Evolutionary conservation across 2,888 invertebrate genomes (phyloP).

Genomic region (Torymus texanus): DNA sequence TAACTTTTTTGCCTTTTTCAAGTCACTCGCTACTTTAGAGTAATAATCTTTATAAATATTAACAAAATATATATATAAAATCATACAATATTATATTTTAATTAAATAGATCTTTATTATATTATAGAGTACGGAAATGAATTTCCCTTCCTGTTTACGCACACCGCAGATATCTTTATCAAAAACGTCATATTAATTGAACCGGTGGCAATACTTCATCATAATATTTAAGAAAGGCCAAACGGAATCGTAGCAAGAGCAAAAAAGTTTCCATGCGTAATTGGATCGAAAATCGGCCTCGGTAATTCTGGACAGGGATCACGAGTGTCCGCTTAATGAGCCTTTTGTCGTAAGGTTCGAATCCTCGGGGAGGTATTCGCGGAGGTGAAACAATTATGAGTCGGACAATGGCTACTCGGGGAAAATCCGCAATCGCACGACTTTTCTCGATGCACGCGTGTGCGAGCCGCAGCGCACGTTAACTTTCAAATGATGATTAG

Average conservation of each 20-base stretch:
- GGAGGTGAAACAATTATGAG: constrained; percentile 8
- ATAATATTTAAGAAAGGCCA: neutral
- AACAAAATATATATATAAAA: no score
- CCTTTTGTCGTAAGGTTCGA: constrained; percentile 16
- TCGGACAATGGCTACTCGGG: constrained; percentile 25
- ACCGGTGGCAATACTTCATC: neutral
- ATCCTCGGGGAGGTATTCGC: constrained; percentile 27
- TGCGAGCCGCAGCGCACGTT: no score
- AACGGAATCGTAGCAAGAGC: no score
- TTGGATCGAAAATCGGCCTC: constrained; percentile 5
- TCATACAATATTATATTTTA: no score
- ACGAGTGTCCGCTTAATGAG: constrained; percentile 14
- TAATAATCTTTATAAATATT: no score
- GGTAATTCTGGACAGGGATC: neutral
- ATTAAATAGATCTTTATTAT: no score
- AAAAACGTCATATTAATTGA: neutral
- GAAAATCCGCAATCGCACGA: constrained; percentile 7
- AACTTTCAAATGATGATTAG: no score
- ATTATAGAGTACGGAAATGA: no score
- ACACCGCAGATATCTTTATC: no score
- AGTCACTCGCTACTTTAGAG: no score
- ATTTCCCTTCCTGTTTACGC: no score
- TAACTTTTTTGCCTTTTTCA: no score
- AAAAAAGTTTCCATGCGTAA: neutral
- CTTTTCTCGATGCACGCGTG: neutral